Conservation (phyloP, 2,797 vertebrate species). For the Dendrocincla fuliginosa region DNA sequence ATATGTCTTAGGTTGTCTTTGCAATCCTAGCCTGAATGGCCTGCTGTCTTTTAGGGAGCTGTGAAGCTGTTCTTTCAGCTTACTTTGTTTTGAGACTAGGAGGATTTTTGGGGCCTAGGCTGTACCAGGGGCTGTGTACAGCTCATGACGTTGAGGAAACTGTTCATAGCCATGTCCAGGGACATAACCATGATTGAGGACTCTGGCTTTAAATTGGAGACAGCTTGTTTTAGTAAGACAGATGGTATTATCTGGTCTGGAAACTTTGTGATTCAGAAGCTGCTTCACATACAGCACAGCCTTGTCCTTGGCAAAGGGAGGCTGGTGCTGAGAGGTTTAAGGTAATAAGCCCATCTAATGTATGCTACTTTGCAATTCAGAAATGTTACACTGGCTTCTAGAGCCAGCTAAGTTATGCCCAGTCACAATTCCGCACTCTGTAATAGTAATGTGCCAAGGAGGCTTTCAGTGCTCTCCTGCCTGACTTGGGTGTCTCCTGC, state of each 20-base stretch:
- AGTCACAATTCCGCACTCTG: background rate
- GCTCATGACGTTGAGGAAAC: background rate
- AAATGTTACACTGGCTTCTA: background rate
- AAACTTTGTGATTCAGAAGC: background rate
- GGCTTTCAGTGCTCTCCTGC: background rate
- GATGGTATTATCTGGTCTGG: background rate
- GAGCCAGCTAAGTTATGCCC: background rate
- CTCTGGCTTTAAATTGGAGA: background rate
- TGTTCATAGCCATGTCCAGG: background rate
- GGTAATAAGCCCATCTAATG: background rate
- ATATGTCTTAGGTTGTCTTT: background rate
- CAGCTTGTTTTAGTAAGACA: background rate
- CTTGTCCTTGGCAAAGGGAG: background rate
- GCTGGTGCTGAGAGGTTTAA: background rate
- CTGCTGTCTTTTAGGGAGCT: background rate
- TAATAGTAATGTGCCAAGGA: background rate
- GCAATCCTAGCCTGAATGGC: background rate
- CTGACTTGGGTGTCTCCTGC: background rate
- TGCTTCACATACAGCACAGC: background rate
- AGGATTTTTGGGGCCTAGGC: background rate
- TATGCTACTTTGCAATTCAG: background rate
- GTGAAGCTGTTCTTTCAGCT: background rate
- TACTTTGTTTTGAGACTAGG: background rate
- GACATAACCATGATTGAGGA: background rate
- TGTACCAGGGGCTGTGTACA: background rate